Evolutionary conservation across 2,113 vertebrate genomes (phyloP).

Genomic region (Carassius carassius): DNA sequence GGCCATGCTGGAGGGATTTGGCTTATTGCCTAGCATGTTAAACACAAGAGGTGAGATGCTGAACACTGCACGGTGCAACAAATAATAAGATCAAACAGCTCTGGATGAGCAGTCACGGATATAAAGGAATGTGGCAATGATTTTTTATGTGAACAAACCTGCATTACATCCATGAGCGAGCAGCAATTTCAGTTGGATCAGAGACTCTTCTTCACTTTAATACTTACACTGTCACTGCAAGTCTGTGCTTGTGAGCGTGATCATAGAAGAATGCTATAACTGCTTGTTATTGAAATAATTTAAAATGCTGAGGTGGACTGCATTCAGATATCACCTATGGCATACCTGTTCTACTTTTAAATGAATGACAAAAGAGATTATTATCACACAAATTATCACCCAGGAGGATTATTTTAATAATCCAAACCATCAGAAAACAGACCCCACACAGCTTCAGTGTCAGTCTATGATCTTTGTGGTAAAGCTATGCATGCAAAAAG

Average conservation of each 20-base stretch:
- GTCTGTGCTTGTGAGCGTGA: slow-evolving; percentile 33
- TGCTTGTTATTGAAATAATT: background rate
- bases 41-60: slow-evolving; percentile 3
- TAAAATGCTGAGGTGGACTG: slow-evolving; percentile 6
- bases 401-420: background rate
- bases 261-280: slow-evolving; percentile 8
- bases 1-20: background rate
- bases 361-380: background rate
- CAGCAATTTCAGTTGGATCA: slow-evolving; percentile 11
- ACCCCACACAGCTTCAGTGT: background rate
- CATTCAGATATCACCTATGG: background rate
- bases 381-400: too few species aligned
- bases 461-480: background rate
- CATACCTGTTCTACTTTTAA: background rate
- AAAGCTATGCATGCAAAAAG: background rate
- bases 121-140: slow-evolving; percentile 29
- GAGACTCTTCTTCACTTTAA: slow-evolving; percentile 1
- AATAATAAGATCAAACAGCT: slow-evolving; percentile 18
- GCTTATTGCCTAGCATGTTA: slow-evolving; percentile 23
- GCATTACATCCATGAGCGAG: slow-evolving; percentile 41
- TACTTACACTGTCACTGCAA: slow-evolving; percentile 26
- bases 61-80: slow-evolving; percentile 13
- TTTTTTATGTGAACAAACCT: slow-evolving; percentile 20
- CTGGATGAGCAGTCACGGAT: slow-evolving; percentile 10
- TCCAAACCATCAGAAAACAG: background rate